Conservation (phyloP, 2,888 invertebrate species). For the Lasioglossum pauxillum region DNA sequence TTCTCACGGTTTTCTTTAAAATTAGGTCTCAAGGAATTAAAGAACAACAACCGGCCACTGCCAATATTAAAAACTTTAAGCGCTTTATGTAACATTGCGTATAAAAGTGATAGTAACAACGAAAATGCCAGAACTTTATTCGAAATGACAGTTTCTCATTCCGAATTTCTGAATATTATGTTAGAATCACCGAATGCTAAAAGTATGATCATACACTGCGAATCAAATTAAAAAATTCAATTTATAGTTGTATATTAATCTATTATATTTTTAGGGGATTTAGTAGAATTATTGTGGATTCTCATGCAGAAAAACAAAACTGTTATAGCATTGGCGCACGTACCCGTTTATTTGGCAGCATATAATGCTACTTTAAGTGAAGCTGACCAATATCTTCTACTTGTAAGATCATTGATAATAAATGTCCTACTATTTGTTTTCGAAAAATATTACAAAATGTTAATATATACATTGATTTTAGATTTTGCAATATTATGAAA, state of each 20-base stretch:
- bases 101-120: constrained; percentile 85
- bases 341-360: constrained; percentile 91
- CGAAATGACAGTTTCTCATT: constrained; percentile 91
- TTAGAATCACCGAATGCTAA: constrained; percentile 84
- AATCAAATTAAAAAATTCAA: neutral
- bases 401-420: constrained; percentile 75
- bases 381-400: constrained; percentile 89
- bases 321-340: constrained; percentile 88
- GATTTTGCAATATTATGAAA: constrained; percentile 89
- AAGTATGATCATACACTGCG: constrained; percentile 72
- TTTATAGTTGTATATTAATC: constrained; percentile 25
- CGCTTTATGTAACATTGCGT: constrained; percentile 86
- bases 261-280: constrained; percentile 85
- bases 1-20: constrained; percentile 87
- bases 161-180: constrained; percentile 90
- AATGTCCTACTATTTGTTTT: neutral
- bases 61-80: constrained; percentile 87
- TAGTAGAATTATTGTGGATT: constrained; percentile 88
- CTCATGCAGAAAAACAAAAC: constrained; percentile 88
- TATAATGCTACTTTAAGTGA: constrained; percentile 90
- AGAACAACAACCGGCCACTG: constrained; percentile 77
- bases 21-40: constrained; percentile 86
- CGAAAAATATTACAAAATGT: neutral
- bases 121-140: constrained; percentile 86
- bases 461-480: constrained; percentile 81